Evolutionary conservation across 92 coral and sea anemone genomes (phyloP), one percentile per base, ranked within the genome.

Genomic region (Diadumene lineata): DNA sequence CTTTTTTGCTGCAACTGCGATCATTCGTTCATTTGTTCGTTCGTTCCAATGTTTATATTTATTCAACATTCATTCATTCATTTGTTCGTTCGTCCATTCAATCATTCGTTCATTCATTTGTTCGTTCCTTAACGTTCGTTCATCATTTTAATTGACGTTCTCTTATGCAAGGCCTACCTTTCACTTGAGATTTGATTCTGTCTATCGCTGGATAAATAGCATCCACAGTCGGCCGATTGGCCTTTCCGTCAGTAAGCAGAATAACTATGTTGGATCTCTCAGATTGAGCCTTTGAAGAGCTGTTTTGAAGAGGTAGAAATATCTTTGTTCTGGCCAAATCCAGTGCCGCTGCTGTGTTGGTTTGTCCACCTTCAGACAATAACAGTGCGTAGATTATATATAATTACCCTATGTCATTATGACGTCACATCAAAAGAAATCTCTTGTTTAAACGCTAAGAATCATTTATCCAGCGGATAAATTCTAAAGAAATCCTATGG

Each of bases 241-340:
- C 81, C 22, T 28, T 28, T 22, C 93, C 93, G 58, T 88, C 93
- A 3, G 93, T 88, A 11, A 88, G 78, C 13, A 81, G 64, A n/a
- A 88, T 62, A 38, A 85, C 84, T 30, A 88, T 81, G 82, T 81
- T 70, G 16, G 75, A 70, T 21, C 31, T 28, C 9, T 50, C 46
- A 46, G 61, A 30, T 70, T 53, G 32, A 19, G 7, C 25, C 7
- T 56, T 0, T 11, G 65, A 29, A 19, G 34, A 26, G 1, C 63
- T 17, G 4, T 50, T 64, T 26, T 78, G 58, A 1, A 76, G 70
- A 1, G 89, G 89, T 61, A 44, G 26, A 23, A 85, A 56, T 10
- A 85, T 72, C 53, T 80, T 19, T 31, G 81, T 31, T 24, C 76
- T 72, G 32, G 57, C 85, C 16, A 46, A 53, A 27, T 75, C 48